Percentiles rank a stretch among this genome's conserved stretches.
Evolutionary conservation across 2,797 vertebrate species (phyloP).

Genomic region (Crocidura indochinensis): DNA sequence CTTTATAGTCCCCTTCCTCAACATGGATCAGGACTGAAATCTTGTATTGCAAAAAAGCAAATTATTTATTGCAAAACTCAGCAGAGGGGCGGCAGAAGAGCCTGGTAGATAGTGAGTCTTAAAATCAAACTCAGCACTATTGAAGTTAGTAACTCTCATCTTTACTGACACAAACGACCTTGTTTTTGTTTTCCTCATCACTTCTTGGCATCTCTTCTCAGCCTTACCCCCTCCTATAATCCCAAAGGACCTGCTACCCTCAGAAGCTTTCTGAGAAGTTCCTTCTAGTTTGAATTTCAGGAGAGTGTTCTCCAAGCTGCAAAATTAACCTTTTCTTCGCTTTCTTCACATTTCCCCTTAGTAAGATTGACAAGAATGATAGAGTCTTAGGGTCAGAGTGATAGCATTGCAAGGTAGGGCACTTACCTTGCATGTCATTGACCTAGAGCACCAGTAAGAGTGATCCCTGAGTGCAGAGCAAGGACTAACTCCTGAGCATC

Average conservation of each 20-base stretch:
- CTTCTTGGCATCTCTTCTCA: constrained; percentile 53
- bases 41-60: background rate
- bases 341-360: constrained; percentile 15
- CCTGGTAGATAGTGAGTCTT: background rate
- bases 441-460: too few species aligned
- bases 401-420: too few species aligned
- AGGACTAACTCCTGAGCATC: too few species aligned
- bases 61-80: constrained; percentile 45
- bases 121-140: constrained; percentile 17
- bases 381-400: background rate
- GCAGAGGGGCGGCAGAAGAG: background rate
- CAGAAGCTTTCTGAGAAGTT: constrained; percentile 46
- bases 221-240: constrained; percentile 23
- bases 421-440: too few species aligned
- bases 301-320: constrained; percentile 54
- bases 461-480: too few species aligned
- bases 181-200: constrained; percentile 67
- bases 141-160: constrained; percentile 42
- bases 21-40: background rate
- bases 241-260: constrained; percentile 41
- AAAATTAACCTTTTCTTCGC: constrained; percentile 43
- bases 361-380: background rate
- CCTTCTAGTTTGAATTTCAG: constrained; percentile 52
- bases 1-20: background rate
- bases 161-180: constrained; percentile 45